Evolutionary conservation across 2,888 invertebrate species (phyloP), one percentile per base, ranked within the genome.

Genomic region (Drosophila mayaguana): DNA sequence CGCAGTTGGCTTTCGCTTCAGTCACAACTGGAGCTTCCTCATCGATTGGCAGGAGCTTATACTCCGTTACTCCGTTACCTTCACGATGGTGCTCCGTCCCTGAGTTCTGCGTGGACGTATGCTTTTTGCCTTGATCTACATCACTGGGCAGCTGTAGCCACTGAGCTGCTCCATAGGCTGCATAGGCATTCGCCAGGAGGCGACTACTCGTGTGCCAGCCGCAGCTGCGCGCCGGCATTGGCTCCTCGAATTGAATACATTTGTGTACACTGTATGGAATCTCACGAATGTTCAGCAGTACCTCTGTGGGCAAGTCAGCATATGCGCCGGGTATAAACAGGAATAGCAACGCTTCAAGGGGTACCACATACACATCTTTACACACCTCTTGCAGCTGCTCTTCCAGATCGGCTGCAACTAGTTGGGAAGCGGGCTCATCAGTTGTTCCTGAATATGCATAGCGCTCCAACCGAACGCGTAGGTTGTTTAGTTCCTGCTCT

Each of bases 121-220:
- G 48, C 28, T 28, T 48, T 5, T 18, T 18, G 18, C 1, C 18
- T 14, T 36, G 9, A 8, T n/a, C 11, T 16, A 16, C 36, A 22
- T 53, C 51, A 38, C 63, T 46, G 1, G 43, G 63, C 2, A 66
- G 64, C 2, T 57, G 18, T 12, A 90, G 6, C 89, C 89, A 90
- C 40, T 71, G 43, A 1, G 34, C 11, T 16, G 61, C 34, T 9
- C 72, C 80, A 32, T 38, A 78, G 1, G 80, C 75, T 14, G 71
- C 64, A 32, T 78, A 75, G 3, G 83, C 81, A 6, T 81, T 72
- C 0, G 78, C 72, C 1, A 88, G 22, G 2, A 92, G 45, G 4
- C 73, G 67, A 22, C 78, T 81, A 34, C 86, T 84, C 3, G 91
- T 91, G 56, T 92, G 91, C 81, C 90, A 88, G 1, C 92, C 92